Evolutionary conservation across 2,888 invertebrate species (phyloP), one percentile per base, ranked within the genome.

Genomic region (Synergus umbraculus): DNA sequence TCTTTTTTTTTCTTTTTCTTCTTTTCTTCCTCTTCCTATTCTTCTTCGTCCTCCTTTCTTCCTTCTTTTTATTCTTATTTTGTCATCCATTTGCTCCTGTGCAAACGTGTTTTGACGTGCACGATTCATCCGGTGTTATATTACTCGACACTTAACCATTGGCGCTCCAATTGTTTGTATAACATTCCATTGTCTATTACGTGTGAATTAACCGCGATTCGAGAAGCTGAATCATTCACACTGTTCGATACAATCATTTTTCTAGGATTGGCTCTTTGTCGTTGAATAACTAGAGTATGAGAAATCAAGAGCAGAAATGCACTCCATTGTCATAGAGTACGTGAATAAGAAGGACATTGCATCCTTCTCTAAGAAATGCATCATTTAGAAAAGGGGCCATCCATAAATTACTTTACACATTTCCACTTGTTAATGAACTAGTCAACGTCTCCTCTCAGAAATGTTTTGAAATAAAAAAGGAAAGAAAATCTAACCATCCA

Each of bases 161-260:
- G 82, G 82, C 84, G 77, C 44, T 76, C 79, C 86, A 86, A 89
- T 89, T 88, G 88, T 90, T 90, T 89, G 86, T 87, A 87, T 88
- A 91, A 91, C 90, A 90, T 85, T 87, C 87, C 89, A 88, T 90
- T 91, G 90, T 90, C 88, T 87, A 88, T 85, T 86, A 85, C 78
- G 76, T 73, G 73, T 73, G 73, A 73, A 73, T 54, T 73, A 73
- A 54, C 49, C 54, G 73, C 73, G 54, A 49, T 15, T 49, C 49
- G 49, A 73, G 44, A 58, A 22, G 49, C 73, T 83, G 83, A 83
- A 79, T 83, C 80, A 83, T 83, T 44, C 29, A 44, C 46, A 41
- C 65, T 58, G 79, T 60, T 78, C 46, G 58, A 76, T 69, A 78
- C 46, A 77, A 78, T 79, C 22, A 49, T 66, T 66, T 43, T 66